Base-by-base conservation (phyloP, 2,113 vertebrate genomes). In the Stomatorhinus ivindoensis region DNA sequence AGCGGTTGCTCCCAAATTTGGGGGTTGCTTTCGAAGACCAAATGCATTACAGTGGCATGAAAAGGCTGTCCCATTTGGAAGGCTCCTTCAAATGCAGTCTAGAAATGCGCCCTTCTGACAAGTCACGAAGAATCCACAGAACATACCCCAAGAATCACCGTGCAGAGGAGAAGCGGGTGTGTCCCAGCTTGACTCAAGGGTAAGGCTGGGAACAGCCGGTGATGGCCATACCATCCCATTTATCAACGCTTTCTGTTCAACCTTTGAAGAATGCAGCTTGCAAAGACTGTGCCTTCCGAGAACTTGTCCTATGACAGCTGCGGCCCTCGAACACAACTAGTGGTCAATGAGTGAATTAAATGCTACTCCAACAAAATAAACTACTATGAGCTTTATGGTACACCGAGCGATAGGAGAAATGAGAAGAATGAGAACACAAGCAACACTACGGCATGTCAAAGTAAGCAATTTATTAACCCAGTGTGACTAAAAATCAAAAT, bases 391-490 rank as follows among this genome's bases (percentile, higher is more conserved):
- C 35, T 44, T 19, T 21, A 44, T 27, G n/a, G 35, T 48, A 27
- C 5, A 11, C 11, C 11, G 4, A 13, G 17, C 19, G 39, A 47
- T 9, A n/a, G 4, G 15, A 82, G n/a, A 82, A 69, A 69, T 69
- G 61, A 31, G 73, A 85, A 24, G 35, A 27, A 51, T 27, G n/a
- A 48, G n/a, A 53, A 87, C 50, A 87, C 2, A 39, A 51, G 31
- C 31, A 27, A 19, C 3, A 35, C 15, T 13, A 31, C 50, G 39
- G 31, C 86, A 46, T 58, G 51, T 11, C 42, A 55, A 61, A 44
- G 53, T 58, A 55, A 87, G 39, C 35, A 44, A 87, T 87, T 87
- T 87, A 87, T 87, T 87, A 24, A 21, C 4, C 87, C 44, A 61
- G 51, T 46, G 39, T 65, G 58, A 61, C 31, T 50, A 24, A 87